Percentiles rank a stretch among this genome's conserved stretches.
Evolutionary conservation across 1,140 invertebrate species (phyloP).

Genomic region (Mycetomoellerius zeteki): DNA sequence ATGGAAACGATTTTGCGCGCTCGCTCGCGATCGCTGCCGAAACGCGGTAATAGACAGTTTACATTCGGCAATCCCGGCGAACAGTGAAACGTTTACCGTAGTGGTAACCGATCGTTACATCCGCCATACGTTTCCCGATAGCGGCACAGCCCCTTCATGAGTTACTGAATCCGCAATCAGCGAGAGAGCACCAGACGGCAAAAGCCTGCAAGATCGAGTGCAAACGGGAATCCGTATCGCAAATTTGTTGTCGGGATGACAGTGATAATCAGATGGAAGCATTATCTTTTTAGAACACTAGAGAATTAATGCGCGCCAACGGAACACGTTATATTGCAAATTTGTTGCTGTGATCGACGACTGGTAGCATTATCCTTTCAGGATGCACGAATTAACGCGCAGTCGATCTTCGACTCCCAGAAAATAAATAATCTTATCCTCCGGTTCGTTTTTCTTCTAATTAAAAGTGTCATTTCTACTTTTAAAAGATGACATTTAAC

Average conservation of each 20-base stretch:
- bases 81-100: slow-evolving; percentile 70
- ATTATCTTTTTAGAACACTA: not conserved
- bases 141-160: slow-evolving; percentile 51
- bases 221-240: not conserved
- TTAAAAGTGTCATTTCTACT: not conserved
- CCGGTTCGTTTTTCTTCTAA: not conserved
- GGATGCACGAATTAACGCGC: not conserved
- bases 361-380: not conserved
- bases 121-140: slow-evolving; percentile 66
- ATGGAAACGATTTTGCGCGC: slow-evolving; percentile 57
- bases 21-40: slow-evolving; percentile 35
- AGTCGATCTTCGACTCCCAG: not conserved
- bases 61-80: slow-evolving; percentile 71
- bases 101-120: slow-evolving; percentile 72
- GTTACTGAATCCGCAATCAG: slow-evolving; percentile 67
- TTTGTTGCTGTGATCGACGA: not conserved
- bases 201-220: not conserved
- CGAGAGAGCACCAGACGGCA: not conserved
- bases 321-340: not conserved
- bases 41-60: slow-evolving; percentile 73
- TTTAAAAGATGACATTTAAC: not conserved
- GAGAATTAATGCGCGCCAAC: not conserved
- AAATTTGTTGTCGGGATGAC: not conserved
- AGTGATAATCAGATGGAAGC: not conserved
- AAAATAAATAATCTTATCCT: not conserved